Evolutionary conservation across 1,140 invertebrate genomes (phyloP).

Genomic region (Brachionus rubens): DNA sequence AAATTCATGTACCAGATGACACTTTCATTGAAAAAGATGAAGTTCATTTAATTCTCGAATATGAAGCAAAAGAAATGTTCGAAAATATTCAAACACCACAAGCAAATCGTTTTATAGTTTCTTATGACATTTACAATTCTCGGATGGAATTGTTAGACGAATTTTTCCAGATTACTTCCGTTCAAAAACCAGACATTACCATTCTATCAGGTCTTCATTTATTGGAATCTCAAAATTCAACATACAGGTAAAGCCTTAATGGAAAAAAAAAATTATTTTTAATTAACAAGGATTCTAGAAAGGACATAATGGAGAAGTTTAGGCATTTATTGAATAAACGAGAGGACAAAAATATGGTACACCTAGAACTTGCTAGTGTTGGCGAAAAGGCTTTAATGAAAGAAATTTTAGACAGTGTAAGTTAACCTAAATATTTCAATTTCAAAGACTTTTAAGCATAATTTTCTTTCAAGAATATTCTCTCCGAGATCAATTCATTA

Average conservation of each 20-base stretch:
- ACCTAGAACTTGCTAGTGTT: slow-evolving; percentile 62
- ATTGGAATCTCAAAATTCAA: slow-evolving; percentile 55
- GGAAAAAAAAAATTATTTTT: background rate
- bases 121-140: slow-evolving; percentile 59
- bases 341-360: slow-evolving; percentile 57
- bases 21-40: slow-evolving; percentile 59
- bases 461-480: too few species aligned
- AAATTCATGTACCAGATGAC: slow-evolving; percentile 52
- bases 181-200: slow-evolving; percentile 58
- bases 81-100: slow-evolving; percentile 55
- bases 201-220: slow-evolving; percentile 61
- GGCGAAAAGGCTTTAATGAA: slow-evolving; percentile 56
- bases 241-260: slow-evolving; percentile 38
- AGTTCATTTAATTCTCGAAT: slow-evolving; percentile 62
- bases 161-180: slow-evolving; percentile 57
- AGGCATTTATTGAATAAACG: slow-evolving; percentile 52
- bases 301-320: slow-evolving; percentile 56
- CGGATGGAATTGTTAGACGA: slow-evolving; percentile 56
- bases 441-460: too few species aligned
- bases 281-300: slow-evolving; percentile 42
- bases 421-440: too few species aligned
- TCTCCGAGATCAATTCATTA: slow-evolving; percentile 28
- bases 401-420: slow-evolving; percentile 56
- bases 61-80: slow-evolving; percentile 59
- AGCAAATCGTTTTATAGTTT: slow-evolving; percentile 62